These are phyloP conservation scores for Drosophila triauraria DNA, from an alignment of 1,140 invertebrate genomes.

Conservation along the genomic window DNA sequence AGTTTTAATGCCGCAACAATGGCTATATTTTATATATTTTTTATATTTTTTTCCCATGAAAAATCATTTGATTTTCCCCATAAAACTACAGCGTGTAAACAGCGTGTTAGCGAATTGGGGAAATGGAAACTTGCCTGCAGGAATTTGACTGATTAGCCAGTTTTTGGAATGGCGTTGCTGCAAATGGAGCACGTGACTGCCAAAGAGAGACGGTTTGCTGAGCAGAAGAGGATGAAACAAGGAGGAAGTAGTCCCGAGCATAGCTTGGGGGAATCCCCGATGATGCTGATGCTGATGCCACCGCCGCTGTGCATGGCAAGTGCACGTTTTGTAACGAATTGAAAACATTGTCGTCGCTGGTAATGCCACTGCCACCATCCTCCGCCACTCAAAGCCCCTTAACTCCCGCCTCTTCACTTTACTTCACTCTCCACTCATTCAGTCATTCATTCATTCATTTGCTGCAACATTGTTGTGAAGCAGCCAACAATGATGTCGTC, in stretches of 20 bases:
- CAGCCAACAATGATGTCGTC: constrained; percentile 61
- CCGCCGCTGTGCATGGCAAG: constrained; percentile 36
- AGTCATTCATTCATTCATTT: constrained; percentile 68
- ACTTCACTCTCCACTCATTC: constrained; percentile 34
- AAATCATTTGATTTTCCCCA: constrained; percentile 13
- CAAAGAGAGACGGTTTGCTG: neutral
- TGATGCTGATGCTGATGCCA: constrained; percentile 23
- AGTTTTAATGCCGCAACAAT: neutral
- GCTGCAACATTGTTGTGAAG: constrained; percentile 70
- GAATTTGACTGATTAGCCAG: constrained; percentile 80
- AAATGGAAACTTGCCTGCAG: constrained; percentile 40
- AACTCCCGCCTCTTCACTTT: neutral
- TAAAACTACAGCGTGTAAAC: constrained; percentile 13
- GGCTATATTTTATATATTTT: neutral
- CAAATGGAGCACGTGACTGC: constrained; percentile 73
- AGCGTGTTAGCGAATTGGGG: neutral
- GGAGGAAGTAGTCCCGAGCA: constrained; percentile 4
- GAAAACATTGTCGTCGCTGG: constrained; percentile 63
- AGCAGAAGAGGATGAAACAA: neutral
- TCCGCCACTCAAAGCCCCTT: constrained; percentile 3
- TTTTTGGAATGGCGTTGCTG: constrained; percentile 72
- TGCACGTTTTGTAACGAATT: constrained; percentile 68
- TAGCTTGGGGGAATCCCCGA: constrained; percentile 35
- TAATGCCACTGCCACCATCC: constrained; percentile 34
- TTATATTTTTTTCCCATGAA: neutral